Percentiles rank a stretch among this genome's conserved stretches.
Evolutionary conservation across 2,888 invertebrate genomes (phyloP).

Genomic region (Microctonus brassicae): DNA sequence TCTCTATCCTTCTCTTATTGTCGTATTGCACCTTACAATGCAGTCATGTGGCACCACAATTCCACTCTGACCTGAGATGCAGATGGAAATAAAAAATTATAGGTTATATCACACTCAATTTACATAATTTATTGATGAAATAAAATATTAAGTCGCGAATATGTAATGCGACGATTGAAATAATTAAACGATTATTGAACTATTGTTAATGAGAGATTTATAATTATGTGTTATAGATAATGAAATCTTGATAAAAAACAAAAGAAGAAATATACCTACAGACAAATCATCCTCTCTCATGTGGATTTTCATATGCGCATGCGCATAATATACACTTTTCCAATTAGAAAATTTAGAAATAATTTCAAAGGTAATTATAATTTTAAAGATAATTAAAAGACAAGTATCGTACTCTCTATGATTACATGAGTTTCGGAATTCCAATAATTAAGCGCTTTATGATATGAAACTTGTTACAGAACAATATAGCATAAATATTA

Average conservation of each 20-base stretch:
- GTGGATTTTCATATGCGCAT: neutral
- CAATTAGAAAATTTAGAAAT: too few species aligned
- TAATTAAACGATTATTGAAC: neutral
- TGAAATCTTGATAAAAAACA: neutral
- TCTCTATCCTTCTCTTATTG: conserved; percentile 37
- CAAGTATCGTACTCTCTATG: too few species aligned
- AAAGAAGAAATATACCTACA: neutral
- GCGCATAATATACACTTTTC: neutral
- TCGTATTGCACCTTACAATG: conserved; percentile 48
- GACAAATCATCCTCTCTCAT: neutral
- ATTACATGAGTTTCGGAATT: too few species aligned
- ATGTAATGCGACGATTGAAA: neutral
- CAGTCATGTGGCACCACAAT: conserved; percentile 37
- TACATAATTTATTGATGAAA: neutral
- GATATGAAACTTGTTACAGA: too few species aligned
- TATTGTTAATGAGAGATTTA: neutral
- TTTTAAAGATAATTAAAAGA: too few species aligned
- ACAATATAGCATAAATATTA: too few species aligned
- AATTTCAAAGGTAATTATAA: too few species aligned
- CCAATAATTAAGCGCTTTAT: too few species aligned
- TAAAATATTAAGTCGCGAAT: neutral
- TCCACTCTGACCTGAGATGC: neutral
- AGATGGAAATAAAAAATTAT: neutral
- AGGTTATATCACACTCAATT: neutral
- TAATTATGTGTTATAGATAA: neutral